These are phyloP conservation scores for Anthophora plumipes DNA, from an alignment of 2,888 invertebrate genomes.

Conservation along the genomic window DNA sequence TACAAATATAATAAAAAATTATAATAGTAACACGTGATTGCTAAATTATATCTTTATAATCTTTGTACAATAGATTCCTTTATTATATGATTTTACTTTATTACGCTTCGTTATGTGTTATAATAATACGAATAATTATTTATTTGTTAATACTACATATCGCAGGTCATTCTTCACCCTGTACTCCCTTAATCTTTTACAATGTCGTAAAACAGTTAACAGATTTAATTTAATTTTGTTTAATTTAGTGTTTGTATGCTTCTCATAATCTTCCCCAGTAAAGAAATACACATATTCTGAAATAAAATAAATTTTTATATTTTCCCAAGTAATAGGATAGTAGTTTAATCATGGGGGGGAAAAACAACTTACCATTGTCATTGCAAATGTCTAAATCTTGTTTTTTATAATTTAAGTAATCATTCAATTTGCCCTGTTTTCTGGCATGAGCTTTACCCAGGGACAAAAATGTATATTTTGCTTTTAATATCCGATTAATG, in stretches of 20 bases:
- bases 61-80: not conserved
- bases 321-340: not conserved
- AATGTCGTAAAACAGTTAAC: conserved; percentile 79
- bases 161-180: conserved; percentile 68
- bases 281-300: conserved; percentile 79
- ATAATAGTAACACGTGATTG: not conserved
- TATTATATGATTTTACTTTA: not conserved
- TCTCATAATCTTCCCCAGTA: conserved; percentile 78
- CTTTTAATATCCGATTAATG: conserved; percentile 77
- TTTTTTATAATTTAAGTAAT: conserved; percentile 76
- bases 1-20: not conserved
- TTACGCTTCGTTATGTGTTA: not conserved
- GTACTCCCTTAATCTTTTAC: conserved; percentile 77
- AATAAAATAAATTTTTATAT: conserved; percentile 48
- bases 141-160: conserved; percentile 50
- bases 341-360: not conserved
- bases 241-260: conserved; percentile 75
- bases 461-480: conserved; percentile 78
- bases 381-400: conserved; percentile 72
- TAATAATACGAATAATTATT: conserved; percentile 4
- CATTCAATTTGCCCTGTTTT: conserved; percentile 79
- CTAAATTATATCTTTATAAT: not conserved
- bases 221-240: conserved; percentile 80
- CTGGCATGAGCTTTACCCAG: conserved; percentile 77
- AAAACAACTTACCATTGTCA: conserved; percentile 67